Base-by-base conservation (phyloP, 2,113 vertebrate genomes). In the Nanorana parkeri region DNA sequence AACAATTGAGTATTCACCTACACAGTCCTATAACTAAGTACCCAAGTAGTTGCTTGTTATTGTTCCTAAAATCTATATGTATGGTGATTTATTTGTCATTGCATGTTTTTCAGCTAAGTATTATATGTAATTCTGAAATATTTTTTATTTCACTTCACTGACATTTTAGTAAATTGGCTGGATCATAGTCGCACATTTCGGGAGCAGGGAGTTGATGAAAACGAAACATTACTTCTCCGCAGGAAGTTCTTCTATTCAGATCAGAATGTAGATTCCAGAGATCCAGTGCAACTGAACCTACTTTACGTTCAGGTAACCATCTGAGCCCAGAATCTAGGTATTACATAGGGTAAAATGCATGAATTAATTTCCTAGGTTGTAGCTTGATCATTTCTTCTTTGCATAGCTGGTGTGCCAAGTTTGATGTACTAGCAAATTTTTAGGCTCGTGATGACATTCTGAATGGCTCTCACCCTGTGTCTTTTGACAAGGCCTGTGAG, bases 171-270 rank as follows among this genome's bases (percentile, higher is more conserved):
- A 77, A 99, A 99, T 85, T 99, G 98, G 97, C 88, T 99, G 84
- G 98, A 99, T 89, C 98, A 99, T 88, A 98, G 98, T 90, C 92
- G 97, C 55, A 99, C 97, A 0, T 99, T 99, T 89, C 91, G 98
- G 78, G 98, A 99, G 84, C 98, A 99, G 87, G 98, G 98, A 0
- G 97, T 99, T 0, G 98, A 99, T 77, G 98, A 99, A 77, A 98
- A 94, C 0, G 97, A 98, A 87, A 99, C 94, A 0, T 87, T 99
- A 13, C 92, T 99, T 78, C 92, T 99, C 28, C 90, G 97, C 61
- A 91, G 98, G 0, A 99, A 99, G 89, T 99, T 99, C 90, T 99
- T 99, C 88, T 99, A 99, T 85, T 99, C 98, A 0, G 98, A 99
- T 87, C 98, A 99, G 91, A 99, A 99, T 0, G 98, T 99, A 64